phyloP scores from a whole-genome alignment of 2,113 vertebrate genomes.

The Callionymus lyra region DNA sequence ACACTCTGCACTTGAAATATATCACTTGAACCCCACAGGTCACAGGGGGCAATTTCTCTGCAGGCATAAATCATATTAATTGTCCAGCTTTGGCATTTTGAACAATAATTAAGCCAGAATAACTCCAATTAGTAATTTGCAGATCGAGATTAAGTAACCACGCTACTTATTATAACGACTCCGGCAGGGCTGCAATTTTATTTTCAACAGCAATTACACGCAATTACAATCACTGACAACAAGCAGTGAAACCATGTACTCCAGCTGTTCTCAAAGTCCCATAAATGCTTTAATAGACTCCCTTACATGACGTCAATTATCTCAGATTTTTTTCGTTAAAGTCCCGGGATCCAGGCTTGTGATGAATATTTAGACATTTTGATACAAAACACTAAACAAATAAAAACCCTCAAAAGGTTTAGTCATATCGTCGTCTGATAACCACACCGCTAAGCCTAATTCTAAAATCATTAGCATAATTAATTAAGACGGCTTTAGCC shows the following conservation, averaged over 20 bases:
- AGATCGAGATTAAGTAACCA: neutral
- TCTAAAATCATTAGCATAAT: constrained; percentile 10
- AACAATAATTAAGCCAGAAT: constrained; percentile 5
- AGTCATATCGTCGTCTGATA: constrained; percentile 15
- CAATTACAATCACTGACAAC: constrained; percentile 32
- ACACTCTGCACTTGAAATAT: constrained; percentile 22
- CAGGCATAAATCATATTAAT: constrained; percentile 19
- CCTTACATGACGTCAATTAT: constrained; percentile 3
- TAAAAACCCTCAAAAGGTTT: constrained; percentile 37
- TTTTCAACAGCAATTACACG: constrained; percentile 17
- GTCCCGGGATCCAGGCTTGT: constrained; percentile 8
- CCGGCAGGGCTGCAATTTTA: constrained; percentile 9
- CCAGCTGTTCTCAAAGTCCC: constrained; percentile 21
- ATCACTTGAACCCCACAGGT: constrained; percentile 12
- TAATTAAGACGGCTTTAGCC: neutral
- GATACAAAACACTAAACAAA: constrained; percentile 45
- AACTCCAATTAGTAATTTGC: constrained; percentile 4
- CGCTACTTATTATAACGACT: constrained; percentile 9
- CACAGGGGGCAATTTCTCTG: constrained; percentile 19
- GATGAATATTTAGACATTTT: constrained; percentile 40
- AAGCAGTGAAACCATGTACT: constrained; percentile 23
- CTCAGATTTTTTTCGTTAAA: neutral
- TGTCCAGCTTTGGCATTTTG: constrained; percentile 3
- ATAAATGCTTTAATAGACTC: constrained; percentile 17
- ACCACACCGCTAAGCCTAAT: constrained; percentile 6